Evolutionary conservation across 2,797 vertebrate species (phyloP).

Genomic region (Somateria mollissima): DNA sequence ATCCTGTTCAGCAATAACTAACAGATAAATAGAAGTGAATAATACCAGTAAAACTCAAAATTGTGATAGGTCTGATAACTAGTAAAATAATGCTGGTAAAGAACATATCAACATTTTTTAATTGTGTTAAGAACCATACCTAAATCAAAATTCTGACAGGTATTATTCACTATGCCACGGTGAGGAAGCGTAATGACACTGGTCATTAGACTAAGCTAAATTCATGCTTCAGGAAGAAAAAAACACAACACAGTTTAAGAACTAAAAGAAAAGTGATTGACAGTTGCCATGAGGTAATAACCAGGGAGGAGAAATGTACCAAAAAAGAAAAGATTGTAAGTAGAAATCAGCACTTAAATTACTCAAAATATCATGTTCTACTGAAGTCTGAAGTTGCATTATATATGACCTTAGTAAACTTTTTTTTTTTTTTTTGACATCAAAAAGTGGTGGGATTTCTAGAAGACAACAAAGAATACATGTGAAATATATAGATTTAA

Average conservation of each 20-base stretch:
- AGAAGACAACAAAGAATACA: not conserved
- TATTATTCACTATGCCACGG: not conserved
- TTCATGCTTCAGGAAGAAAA: not conserved
- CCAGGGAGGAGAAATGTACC: not conserved
- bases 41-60: not conserved
- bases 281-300: not conserved
- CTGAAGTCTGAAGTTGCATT: not conserved
- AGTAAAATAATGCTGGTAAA: not conserved
- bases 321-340: not conserved
- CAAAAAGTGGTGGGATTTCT: not conserved
- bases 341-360: not conserved
- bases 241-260: not conserved
- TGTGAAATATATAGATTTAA: not conserved
- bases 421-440: conserved; percentile 8
- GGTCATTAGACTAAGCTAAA: not conserved
- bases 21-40: not conserved
- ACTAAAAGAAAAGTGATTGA: not conserved
- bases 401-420: not conserved
- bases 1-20: not conserved
- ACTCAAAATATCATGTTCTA: not conserved
- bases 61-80: not conserved
- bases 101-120: not conserved
- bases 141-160: conserved; percentile 6
- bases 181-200: not conserved
- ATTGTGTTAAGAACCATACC: not conserved